Conservation (phyloP, 2,113 vertebrate species). For the Isurus oxyrinchus region DNA sequence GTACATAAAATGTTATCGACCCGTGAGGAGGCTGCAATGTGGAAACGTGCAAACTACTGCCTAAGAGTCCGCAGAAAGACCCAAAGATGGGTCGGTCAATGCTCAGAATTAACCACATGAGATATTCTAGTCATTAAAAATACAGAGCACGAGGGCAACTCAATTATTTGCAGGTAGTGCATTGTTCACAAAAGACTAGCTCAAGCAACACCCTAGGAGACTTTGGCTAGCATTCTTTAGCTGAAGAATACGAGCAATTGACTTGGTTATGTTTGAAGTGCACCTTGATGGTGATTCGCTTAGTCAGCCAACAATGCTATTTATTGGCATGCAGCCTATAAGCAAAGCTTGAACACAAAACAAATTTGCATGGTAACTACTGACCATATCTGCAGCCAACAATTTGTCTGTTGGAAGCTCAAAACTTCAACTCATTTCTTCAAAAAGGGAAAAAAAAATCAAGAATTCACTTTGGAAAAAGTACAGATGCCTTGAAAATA, state of each 20-base stretch:
- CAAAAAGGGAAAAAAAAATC: background rate
- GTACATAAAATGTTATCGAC: no score
- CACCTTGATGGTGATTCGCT: background rate
- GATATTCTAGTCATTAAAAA: background rate
- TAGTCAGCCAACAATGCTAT: background rate
- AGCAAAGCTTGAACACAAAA: background rate
- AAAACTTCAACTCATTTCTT: constrained; percentile 27
- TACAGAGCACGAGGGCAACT: background rate
- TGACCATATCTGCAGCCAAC: background rate
- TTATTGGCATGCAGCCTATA: background rate
- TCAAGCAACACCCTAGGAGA: background rate
- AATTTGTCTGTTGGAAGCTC: background rate
- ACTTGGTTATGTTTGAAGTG: background rate
- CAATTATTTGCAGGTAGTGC: no score
- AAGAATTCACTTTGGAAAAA: background rate
- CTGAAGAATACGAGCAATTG: background rate
- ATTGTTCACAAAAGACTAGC: background rate
- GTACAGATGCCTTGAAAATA: background rate
- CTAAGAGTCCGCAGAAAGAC: background rate
- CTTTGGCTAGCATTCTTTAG: background rate
- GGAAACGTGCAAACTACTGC: background rate
- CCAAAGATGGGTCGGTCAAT: background rate
- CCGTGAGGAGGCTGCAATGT: background rate
- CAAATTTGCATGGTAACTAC: background rate
- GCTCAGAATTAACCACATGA: background rate